Conservation (phyloP, 1,140 invertebrate genomes). For the Drosophila dunni region DNA sequence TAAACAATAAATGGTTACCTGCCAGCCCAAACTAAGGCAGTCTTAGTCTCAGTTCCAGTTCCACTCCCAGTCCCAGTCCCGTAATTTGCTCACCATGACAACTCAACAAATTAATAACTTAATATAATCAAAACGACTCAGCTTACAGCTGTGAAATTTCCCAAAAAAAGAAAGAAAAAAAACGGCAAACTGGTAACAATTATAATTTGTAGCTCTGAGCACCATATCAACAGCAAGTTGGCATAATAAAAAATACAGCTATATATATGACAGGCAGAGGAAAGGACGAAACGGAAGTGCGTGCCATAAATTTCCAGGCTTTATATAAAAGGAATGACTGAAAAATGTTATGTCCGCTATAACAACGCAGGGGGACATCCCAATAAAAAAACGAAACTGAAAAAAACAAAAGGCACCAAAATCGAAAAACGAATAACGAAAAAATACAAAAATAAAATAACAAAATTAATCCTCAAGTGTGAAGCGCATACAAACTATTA, state of each 20-base stretch:
- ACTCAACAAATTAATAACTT: slow-evolving; percentile 84
- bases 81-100: slow-evolving; percentile 64
- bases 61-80: slow-evolving; percentile 15
- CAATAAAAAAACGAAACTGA: slow-evolving; percentile 13
- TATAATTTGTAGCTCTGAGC: slow-evolving; percentile 77
- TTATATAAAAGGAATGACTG: slow-evolving; percentile 58
- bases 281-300: slow-evolving; percentile 77
- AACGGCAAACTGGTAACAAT: slow-evolving; percentile 70
- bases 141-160: slow-evolving; percentile 79
- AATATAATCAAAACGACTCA: slow-evolving; percentile 79
- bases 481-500: slow-evolving; percentile 82
- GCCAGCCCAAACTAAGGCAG: no score
- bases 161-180: slow-evolving; percentile 71
- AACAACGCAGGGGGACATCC: slow-evolving; percentile 46
- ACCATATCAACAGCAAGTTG: slow-evolving; percentile 44
- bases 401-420: slow-evolving; percentile 36
- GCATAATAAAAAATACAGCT: slow-evolving; percentile 36
- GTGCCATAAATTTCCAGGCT: slow-evolving; percentile 80
- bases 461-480: slow-evolving; percentile 80
- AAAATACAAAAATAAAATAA: slow-evolving; percentile 47
- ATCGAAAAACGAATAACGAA: slow-evolving; percentile 16
- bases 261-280: slow-evolving; percentile 14
- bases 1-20: slow-evolving; percentile 47
- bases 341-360: slow-evolving; percentile 65
- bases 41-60: neutral